A percentile compares a stretch with the other conserved stretches of the same genome.
Conservation (phyloP, 2,797 vertebrate genomes). For the Sparus aurata region DNA sequence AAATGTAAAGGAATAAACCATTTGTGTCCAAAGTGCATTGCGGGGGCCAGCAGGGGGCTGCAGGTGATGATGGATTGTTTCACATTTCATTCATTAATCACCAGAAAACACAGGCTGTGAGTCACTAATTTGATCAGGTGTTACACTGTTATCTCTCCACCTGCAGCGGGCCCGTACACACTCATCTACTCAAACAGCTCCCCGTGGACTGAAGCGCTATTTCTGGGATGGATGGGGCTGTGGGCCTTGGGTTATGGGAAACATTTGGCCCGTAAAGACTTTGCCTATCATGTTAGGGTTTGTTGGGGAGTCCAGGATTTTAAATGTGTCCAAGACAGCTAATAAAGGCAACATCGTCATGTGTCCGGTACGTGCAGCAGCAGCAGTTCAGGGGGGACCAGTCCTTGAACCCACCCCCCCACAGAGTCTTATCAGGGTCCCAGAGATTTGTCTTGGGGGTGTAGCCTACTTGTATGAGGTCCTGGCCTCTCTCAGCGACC, state of each 20-base stretch:
- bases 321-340: slow-evolving; percentile 19
- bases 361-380: slow-evolving; percentile 42
- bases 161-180: background rate
- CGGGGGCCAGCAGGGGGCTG: background rate
- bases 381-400: slow-evolving; percentile 29
- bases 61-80: slow-evolving; percentile 35
- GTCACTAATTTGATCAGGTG: slow-evolving; percentile 33
- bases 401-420: background rate
- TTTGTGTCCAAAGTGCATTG: slow-evolving; percentile 42
- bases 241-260: slow-evolving; percentile 1
- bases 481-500: slow-evolving; percentile 94
- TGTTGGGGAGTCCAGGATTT: slow-evolving; percentile 22
- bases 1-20: slow-evolving; percentile 12
- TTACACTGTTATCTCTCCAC: slow-evolving; percentile 23
- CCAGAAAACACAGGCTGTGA: slow-evolving; percentile 4
- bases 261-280: slow-evolving; percentile 5
- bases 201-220: background rate
- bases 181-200: background rate
- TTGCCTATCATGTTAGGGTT: background rate
- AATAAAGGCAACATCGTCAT: slow-evolving; percentile 39
- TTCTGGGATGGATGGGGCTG: background rate
- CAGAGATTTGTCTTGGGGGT: slow-evolving; percentile 8
- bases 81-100: slow-evolving; percentile 39
- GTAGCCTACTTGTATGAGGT: slow-evolving; percentile 91
- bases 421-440: slow-evolving; percentile 12